A percentile compares a stretch with the other conserved stretches of the same genome.
Evolutionary conservation across 2,888 invertebrate genomes (phyloP).

Genomic region (Dorcus hopei): DNA sequence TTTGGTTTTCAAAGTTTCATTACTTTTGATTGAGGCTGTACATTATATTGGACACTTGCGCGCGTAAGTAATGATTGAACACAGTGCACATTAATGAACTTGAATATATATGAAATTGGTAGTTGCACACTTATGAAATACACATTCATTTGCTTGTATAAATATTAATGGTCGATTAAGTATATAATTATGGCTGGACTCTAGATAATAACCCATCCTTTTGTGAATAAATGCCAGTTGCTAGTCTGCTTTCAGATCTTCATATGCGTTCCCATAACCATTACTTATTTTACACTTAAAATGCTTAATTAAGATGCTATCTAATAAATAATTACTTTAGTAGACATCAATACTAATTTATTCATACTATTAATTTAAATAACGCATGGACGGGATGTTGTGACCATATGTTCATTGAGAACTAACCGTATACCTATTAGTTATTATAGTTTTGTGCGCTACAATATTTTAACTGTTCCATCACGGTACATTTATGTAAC

Average conservation of each 20-base stretch:
- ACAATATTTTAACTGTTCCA: too few relatives aligned
- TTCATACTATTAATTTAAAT: not conserved
- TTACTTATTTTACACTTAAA: slow-evolving; percentile 1
- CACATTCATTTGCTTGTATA: not conserved
- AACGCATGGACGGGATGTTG: not conserved
- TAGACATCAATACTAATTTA: not conserved
- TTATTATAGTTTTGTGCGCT: too few relatives aligned
- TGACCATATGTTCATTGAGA: too few relatives aligned
- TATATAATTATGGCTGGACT: not conserved
- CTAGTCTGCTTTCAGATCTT: not conserved
- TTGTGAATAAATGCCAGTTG: not conserved
- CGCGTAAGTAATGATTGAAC: not conserved
- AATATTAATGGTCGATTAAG: not conserved
- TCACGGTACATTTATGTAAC: too few relatives aligned
- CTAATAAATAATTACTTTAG: not conserved
- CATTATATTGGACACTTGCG: not conserved
- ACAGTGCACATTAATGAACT: not conserved
- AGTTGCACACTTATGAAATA: not conserved
- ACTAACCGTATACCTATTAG: too few relatives aligned
- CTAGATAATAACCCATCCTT: slow-evolving; percentile 1
- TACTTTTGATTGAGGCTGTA: too few relatives aligned
- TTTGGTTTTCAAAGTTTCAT: too few relatives aligned
- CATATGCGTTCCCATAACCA: not conserved
- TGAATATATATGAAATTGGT: not conserved
- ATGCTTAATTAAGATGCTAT: not conserved